These are phyloP conservation scores for Troides helena DNA, from an alignment of 2,888 invertebrate species.

Conservation along the genomic window DNA sequence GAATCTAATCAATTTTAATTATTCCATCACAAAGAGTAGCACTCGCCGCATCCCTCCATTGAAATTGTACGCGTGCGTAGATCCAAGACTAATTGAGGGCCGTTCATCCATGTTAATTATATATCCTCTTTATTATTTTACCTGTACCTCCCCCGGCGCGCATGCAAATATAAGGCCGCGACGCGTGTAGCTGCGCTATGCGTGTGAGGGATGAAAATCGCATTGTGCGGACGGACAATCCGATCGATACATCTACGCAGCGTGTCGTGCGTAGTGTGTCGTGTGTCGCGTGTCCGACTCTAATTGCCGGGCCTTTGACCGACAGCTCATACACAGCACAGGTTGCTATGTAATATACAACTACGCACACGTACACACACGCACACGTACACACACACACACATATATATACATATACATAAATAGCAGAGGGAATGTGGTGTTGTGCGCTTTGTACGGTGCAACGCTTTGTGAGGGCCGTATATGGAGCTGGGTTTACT, in stretches of 20 bases:
- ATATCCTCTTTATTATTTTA: slow-evolving; percentile 17
- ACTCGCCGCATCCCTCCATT: too few relatives aligned
- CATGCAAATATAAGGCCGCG: slow-evolving; percentile 10
- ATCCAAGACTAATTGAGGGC: slow-evolving; percentile 8
- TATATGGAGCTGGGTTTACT: slow-evolving; percentile 7
- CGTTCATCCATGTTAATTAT: slow-evolving; percentile 16
- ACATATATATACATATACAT: too few relatives aligned
- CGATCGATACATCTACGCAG: slow-evolving; percentile 46
- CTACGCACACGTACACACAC: too few relatives aligned
- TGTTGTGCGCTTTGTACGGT: background rate
- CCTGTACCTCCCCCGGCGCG: slow-evolving; percentile 2
- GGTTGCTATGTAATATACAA: too few relatives aligned
- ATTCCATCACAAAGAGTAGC: background rate
- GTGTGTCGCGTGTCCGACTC: slow-evolving; percentile 23
- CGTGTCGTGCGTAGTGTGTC: slow-evolving; percentile 25
- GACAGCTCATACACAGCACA: slow-evolving; percentile 3
- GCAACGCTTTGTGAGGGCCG: background rate
- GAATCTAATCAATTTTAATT: too few relatives aligned
- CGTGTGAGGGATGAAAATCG: slow-evolving; percentile 4
- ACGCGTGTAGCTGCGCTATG: slow-evolving; percentile 1
- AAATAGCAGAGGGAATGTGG: too few relatives aligned
- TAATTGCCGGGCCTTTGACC: slow-evolving; percentile 35
- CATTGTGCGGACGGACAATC: slow-evolving; percentile 41
- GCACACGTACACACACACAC: too few relatives aligned
- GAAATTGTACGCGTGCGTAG: background rate